Evolutionary conservation across 2,797 vertebrate species (phyloP).

Genomic region (Pelochelys cantorii): DNA sequence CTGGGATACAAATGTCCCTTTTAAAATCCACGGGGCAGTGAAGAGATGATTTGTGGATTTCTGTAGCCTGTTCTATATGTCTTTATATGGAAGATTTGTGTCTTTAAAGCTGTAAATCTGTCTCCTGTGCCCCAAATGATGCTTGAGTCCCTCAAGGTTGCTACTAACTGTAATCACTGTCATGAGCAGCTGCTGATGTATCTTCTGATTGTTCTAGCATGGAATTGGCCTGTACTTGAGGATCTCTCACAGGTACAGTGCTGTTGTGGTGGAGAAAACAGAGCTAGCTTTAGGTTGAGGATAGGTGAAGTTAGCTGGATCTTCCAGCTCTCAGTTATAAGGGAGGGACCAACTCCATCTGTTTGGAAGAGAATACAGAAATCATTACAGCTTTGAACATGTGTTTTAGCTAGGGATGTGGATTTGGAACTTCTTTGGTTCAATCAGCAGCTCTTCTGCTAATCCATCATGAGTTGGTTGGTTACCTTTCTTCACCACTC

Average conservation of each 20-base stretch:
- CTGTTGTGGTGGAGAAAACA: not conserved
- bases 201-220: not conserved
- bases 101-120: not conserved
- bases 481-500: not conserved
- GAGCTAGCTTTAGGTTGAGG: not conserved
- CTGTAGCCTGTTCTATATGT: not conserved
- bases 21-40: not conserved
- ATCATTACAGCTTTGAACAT: not conserved
- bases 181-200: not conserved
- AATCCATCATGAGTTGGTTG: not conserved
- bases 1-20: not conserved
- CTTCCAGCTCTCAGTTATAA: not conserved
- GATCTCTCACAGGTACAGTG: not conserved
- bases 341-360: not conserved
- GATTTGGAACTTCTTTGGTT: not conserved
- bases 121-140: fast-evolving
- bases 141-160: fast-evolving
- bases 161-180: not conserved
- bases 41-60: not conserved
- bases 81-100: fast-evolving
- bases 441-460: not conserved
- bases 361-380: not conserved
- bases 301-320: not conserved
- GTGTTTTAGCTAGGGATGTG: not conserved
- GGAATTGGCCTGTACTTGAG: not conserved